phyloP scores from a whole-genome alignment of 2,888 invertebrate species.

The Sphaerophoria taeniata region DNA sequence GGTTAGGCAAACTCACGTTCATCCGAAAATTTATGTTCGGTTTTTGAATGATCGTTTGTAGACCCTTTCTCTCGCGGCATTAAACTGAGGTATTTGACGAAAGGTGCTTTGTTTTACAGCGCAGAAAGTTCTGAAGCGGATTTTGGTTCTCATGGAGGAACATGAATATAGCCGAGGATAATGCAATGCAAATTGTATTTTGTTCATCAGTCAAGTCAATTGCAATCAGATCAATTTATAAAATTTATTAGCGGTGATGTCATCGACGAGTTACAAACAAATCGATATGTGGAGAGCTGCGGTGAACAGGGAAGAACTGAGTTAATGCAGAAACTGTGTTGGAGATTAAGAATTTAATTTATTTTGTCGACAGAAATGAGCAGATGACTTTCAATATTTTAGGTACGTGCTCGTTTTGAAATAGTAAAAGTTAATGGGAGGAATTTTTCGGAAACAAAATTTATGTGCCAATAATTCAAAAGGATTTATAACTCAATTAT shows the following conservation, averaged over 20 bases:
- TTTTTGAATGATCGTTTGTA: conserved; percentile 15
- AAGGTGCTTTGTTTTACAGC: conserved; percentile 22
- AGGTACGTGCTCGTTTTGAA: too few relatives aligned
- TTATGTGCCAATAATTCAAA: too few relatives aligned
- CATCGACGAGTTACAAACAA: conserved; percentile 18
- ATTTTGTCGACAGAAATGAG: neutral
- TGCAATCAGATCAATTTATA: conserved; percentile 49
- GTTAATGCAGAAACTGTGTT: conserved; percentile 1
- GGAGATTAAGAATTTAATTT: neutral
- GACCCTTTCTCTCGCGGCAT: neutral
- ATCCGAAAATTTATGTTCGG: conserved; percentile 17
- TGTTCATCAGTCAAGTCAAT: conserved; percentile 15
- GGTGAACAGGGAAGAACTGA: neutral
- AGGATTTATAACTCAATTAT: too few relatives aligned
- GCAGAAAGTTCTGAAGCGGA: neutral
- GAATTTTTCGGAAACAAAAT: too few relatives aligned
- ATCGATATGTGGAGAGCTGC: conserved; percentile 1
- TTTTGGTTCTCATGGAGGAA: conserved; percentile 23
- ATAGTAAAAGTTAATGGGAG: too few relatives aligned
- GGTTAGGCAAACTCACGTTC: neutral
- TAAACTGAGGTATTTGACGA: neutral
- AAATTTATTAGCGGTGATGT: conserved; percentile 42
- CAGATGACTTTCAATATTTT: neutral
- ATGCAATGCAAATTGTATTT: conserved; percentile 19
- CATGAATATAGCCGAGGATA: conserved; percentile 8